Evolutionary conservation across 92 coral and sea anemone genomes (phyloP).

Genomic region (Metridium senile): DNA sequence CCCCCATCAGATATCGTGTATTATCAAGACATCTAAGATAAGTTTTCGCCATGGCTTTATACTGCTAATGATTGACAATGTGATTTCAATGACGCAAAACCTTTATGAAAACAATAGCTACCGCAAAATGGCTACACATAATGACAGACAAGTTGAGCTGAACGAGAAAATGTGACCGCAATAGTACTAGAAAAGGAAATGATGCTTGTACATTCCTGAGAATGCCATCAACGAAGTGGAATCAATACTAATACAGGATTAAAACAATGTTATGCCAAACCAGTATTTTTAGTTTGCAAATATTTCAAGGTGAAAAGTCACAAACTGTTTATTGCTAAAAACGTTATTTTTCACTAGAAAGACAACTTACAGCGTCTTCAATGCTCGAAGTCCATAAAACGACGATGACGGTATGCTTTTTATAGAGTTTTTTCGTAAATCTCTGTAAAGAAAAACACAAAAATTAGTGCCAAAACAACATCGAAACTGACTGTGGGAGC

Average conservation of each 20-base stretch:
- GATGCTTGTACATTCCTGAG: neutral
- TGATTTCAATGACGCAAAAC: neutral
- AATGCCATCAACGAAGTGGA: constrained; percentile 1
- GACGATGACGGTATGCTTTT: constrained; percentile 6
- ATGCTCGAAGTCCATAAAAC: constrained; percentile 17
- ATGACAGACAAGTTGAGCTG: constrained; percentile 19
- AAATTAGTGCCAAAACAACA: neutral
- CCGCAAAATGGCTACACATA: neutral
- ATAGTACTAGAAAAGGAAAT: constrained; percentile 19
- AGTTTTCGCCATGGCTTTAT: neutral
- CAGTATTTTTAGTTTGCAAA: neutral
- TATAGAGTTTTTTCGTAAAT: constrained; percentile 51
- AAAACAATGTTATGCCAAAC: neutral
- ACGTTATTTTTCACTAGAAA: neutral
- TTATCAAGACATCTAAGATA: neutral
- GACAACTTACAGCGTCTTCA: constrained; percentile 29
- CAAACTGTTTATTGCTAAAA: neutral
- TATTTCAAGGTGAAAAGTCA: neutral
- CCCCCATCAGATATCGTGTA: neutral
- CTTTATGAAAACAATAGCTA: neutral
- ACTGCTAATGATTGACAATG: constrained; percentile 3
- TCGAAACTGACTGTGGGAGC: neutral
- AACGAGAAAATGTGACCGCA: constrained; percentile 26
- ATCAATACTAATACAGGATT: constrained; percentile 5
- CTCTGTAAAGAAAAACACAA: constrained; percentile 33